Evolutionary conservation across 2,797 vertebrate species (phyloP).

Genomic region (Enteromius thamalakanensis): DNA sequence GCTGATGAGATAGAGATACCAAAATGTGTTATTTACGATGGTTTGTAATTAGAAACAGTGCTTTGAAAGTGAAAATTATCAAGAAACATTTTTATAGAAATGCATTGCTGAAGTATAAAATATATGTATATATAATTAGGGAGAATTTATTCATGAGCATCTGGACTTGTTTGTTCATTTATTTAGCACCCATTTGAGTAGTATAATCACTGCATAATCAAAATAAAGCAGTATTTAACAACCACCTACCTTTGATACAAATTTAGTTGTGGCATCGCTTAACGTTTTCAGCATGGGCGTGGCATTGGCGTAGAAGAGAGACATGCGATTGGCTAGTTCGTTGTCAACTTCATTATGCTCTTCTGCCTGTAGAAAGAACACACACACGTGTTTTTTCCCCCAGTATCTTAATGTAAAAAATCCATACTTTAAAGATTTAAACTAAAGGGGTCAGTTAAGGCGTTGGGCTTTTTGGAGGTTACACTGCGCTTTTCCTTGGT

Average conservation of each 20-base stretch:
- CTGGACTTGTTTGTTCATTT: conserved; percentile 8
- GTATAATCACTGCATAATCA: background rate
- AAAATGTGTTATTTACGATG: background rate
- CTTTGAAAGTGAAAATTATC: background rate
- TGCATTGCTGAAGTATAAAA: background rate
- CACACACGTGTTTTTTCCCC: background rate
- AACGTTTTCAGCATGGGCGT: conserved; percentile 98
- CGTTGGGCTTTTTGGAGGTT: conserved; percentile 32
- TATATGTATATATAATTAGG: background rate
- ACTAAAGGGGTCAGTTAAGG: conserved; percentile 25
- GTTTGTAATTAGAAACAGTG: background rate
- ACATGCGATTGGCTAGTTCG: conserved; percentile 98
- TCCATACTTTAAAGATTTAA: conserved; percentile 29
- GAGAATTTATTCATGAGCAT: conserved; percentile 7
- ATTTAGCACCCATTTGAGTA: background rate
- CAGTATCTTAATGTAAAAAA: conserved; percentile 1
- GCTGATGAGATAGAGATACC: conserved; percentile 71
- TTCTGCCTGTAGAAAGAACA: conserved; percentile 77
- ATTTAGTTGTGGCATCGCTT: conserved; percentile 95
- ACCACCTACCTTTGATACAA: conserved; percentile 89
- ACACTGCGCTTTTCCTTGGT: conserved; percentile 20
- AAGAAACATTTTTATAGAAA: conserved; percentile 3
- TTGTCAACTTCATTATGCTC: conserved; percentile 95
- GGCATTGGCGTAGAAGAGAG: conserved; percentile 94
- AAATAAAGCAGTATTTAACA: background rate